Percentiles rank a stretch among this genome's conserved stretches.
Conservation (phyloP, 2,888 invertebrate species). For the Pogonocherus hispidulus region DNA sequence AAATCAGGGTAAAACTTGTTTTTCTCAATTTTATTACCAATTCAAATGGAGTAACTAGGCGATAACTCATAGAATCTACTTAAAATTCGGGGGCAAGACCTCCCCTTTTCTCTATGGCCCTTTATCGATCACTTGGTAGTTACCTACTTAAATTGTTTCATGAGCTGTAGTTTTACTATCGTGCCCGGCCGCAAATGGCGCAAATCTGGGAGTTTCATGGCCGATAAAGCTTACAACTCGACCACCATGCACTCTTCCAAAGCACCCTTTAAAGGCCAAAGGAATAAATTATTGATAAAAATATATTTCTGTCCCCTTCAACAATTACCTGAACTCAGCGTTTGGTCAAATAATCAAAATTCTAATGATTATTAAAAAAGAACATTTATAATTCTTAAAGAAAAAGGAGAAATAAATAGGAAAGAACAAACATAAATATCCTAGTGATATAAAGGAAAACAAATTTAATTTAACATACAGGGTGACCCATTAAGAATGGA, state of each 20-base stretch:
- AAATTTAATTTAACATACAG: too few relatives aligned
- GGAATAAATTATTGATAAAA: not conserved
- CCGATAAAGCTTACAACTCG: constrained; percentile 26
- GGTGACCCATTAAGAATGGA: too few relatives aligned
- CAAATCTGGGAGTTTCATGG: constrained; percentile 33
- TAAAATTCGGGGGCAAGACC: constrained; percentile 56
- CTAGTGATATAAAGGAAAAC: too few relatives aligned
- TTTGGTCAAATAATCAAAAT: too few relatives aligned
- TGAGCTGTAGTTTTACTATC: constrained; percentile 45
- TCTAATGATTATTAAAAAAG: too few relatives aligned
- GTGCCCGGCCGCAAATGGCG: constrained; percentile 33
- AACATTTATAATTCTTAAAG: too few relatives aligned
- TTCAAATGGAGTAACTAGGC: constrained; percentile 63
- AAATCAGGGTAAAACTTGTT: constrained; percentile 63
- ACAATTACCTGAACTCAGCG: too few relatives aligned
- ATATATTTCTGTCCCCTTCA: too few relatives aligned
- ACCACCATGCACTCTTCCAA: constrained; percentile 15
- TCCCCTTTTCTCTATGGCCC: constrained; percentile 33
- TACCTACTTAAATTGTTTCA: constrained; percentile 51
- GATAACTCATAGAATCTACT: constrained; percentile 61
- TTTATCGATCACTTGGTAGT: constrained; percentile 55
- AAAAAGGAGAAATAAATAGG: too few relatives aligned
- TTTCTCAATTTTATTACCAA: constrained; percentile 64
- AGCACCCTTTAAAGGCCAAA: constrained; percentile 5
- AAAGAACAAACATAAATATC: too few relatives aligned